Percentiles rank a stretch among this genome's conserved stretches.
Conservation (phyloP, 2,797 vertebrate species). For the Scolopax rusticola region DNA sequence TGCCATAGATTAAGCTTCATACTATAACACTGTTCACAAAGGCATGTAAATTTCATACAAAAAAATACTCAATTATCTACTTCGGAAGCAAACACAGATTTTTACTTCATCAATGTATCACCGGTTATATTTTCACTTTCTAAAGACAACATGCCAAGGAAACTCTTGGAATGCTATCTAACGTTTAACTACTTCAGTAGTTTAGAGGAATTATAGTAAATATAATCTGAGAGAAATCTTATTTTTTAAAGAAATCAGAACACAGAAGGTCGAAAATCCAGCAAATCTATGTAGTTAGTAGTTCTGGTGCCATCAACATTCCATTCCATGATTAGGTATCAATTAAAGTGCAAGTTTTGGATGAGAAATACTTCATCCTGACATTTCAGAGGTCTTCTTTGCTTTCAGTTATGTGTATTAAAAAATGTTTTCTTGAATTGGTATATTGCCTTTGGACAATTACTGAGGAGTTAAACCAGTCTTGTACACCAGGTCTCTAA, state of each 20-base stretch:
- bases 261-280: background rate
- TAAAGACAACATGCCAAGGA: background rate
- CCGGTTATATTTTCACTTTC: background rate
- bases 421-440: background rate
- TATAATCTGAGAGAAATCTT: background rate
- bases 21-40: background rate
- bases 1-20: background rate
- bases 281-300: background rate
- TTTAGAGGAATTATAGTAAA: constrained; percentile 14
- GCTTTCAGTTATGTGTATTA: background rate
- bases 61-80: background rate
- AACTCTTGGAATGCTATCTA: background rate
- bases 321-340: background rate
- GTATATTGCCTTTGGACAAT: constrained; percentile 31
- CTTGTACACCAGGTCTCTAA: background rate
- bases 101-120: background rate
- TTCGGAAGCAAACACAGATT: constrained; percentile 8
- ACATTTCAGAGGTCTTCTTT: background rate
- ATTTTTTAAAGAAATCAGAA: background rate
- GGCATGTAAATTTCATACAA: background rate
- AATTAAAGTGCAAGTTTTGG: background rate
- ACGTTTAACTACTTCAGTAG: background rate
- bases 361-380: constrained; percentile 44
- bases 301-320: background rate
- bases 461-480: constrained; percentile 19